Conservation (phyloP, 37 sponge, comb jelly and placozoan genomes). For the Beroe forskalii region DNA sequence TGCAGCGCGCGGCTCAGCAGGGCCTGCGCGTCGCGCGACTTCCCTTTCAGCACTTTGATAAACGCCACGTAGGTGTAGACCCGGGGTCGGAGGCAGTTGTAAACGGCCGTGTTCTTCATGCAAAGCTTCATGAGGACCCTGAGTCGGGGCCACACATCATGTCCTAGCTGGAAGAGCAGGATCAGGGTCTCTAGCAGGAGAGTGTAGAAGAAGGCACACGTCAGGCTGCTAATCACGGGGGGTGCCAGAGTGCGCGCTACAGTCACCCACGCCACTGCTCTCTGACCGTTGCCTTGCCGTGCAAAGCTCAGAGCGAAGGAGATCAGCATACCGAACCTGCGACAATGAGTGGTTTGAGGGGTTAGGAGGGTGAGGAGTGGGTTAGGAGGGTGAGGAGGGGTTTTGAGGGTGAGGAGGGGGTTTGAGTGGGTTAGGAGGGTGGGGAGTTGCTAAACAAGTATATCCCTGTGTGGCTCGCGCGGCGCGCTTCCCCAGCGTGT, state of each 20-base stretch:
- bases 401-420: too few species aligned
- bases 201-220: constrained; percentile 60
- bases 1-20: not conserved
- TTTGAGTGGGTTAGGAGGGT: not conserved
- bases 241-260: constrained; percentile 62
- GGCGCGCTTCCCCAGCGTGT: too few species aligned
- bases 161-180: constrained; percentile 39
- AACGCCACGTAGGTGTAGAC: constrained; percentile 35
- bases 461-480: too few species aligned
- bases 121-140: not conserved
- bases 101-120: not conserved
- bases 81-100: constrained; percentile 37
- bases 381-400: too few species aligned
- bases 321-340: constrained; percentile 54
- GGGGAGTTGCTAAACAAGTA: too few species aligned
- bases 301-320: constrained; percentile 53
- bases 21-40: constrained; percentile 21
- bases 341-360: not conserved
- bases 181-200: constrained; percentile 52
- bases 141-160: not conserved
- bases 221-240: constrained; percentile 32
- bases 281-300: constrained; percentile 55
- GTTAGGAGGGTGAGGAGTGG: too few species aligned
- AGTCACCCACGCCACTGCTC: constrained; percentile 40
- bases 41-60: not conserved